Evolutionary conservation across 2,113 vertebrate genomes (phyloP), one percentile per base, ranked within the genome.

Genomic region (Nanger granti): DNA sequence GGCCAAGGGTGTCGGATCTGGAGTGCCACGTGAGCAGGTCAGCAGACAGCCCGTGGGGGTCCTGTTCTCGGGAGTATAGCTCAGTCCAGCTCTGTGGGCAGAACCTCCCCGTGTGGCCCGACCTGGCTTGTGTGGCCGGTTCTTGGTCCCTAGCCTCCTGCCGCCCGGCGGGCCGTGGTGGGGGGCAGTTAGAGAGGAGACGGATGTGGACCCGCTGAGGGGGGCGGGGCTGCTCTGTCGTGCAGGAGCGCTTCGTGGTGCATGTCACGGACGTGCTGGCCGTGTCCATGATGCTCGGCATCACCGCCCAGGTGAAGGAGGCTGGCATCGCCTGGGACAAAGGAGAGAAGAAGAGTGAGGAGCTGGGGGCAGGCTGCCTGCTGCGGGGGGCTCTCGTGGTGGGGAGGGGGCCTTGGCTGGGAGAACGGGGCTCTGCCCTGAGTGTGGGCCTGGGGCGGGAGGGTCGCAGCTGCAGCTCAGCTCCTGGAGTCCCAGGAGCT

Each of bases 271-370:
- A 99, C 95, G 99, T 99, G 83, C 98, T 99, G 47, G 99, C 99
- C 0, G 99, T 99, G 92, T 99, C 99, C 96, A 99, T 99, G 99
- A 99, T 99, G 99, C 97, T 99, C 97, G 99, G 99, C 89, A 99
- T 99, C 98, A 99, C 99, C 0, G 99, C 99, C 37, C 99, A 99
- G 98, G 99, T 99, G 98, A 99, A 99, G 98, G 99, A 99, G 97
- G 99, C 99, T 0, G 99, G 99, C 73, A 94, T 99, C 24, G 99
- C 99, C 0, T 99, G 99, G 99, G 99, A 99, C 99, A 99, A 99
- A 98, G 99, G 99, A 97, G 99, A 99, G 97, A 99, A 99, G 95
- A 99, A 99, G 97, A 99, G 99, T 99, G 98, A 98, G 62, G 17
- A 5, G 15, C 55, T 4, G 2, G 59, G n/a, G 69, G n/a, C 1